These are phyloP conservation scores for Drosophila paramelanica DNA, from an alignment of 2,888 invertebrate genomes.

Conservation along the genomic window DNA sequence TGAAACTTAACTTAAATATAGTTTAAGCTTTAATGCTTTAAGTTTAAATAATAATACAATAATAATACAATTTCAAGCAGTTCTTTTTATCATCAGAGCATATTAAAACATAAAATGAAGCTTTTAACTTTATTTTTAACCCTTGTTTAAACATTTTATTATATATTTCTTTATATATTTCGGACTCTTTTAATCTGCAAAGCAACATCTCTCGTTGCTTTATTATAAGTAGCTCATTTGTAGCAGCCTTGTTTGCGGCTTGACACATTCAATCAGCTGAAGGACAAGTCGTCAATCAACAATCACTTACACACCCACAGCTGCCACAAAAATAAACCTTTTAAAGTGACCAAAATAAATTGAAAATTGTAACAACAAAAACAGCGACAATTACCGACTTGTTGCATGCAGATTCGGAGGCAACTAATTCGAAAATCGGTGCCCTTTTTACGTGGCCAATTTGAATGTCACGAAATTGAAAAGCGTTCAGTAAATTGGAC, in stretches of 20 bases:
- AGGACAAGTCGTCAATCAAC: conserved; percentile 52
- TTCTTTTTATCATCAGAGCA: neutral
- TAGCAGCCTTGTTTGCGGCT: conserved; percentile 41
- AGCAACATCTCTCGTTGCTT: conserved; percentile 4
- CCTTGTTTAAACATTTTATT: neutral
- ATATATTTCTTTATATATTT: neutral
- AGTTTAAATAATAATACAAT: neutral
- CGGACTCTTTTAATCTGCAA: neutral
- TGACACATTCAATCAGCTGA: conserved; percentile 39
- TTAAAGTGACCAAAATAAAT: conserved; percentile 12
- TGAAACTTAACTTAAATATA: neutral
- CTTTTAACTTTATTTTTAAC: no score
- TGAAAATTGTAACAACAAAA: neutral
- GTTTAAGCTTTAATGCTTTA: neutral
- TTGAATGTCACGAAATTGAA: conserved; percentile 79
- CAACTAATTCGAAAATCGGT: conserved; percentile 53
- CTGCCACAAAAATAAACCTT: conserved; percentile 6
- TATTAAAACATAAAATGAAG: neutral
- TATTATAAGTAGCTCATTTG: conserved; percentile 11
- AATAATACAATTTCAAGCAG: no score
- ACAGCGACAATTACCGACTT: conserved; percentile 43
- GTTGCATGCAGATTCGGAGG: conserved; percentile 32
- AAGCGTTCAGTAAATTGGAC: conserved; percentile 49
- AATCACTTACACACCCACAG: conserved; percentile 26
- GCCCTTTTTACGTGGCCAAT: conserved; percentile 66